Percentiles rank a stretch among this genome's conserved stretches.
Evolutionary conservation across 2,888 invertebrate genomes (phyloP).

Genomic region (Lycia hirtaria): DNA sequence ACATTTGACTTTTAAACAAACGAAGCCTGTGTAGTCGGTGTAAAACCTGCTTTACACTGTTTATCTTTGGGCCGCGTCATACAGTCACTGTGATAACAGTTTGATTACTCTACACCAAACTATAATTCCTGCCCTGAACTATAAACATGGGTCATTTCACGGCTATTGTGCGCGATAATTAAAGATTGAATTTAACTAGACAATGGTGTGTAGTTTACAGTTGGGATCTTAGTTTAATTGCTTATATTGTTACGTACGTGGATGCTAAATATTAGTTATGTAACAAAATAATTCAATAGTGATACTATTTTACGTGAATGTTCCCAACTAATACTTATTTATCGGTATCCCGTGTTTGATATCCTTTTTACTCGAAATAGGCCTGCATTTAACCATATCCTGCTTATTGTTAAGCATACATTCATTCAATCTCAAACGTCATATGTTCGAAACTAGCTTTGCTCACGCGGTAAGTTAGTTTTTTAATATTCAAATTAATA

Average conservation of each 20-base stretch:
- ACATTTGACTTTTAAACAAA: neutral
- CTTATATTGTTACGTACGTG: neutral
- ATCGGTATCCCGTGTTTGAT: too few relatives aligned
- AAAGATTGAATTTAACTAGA: conserved; percentile 15
- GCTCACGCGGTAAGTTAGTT: too few relatives aligned
- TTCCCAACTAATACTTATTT: too few relatives aligned
- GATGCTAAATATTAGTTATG: too few relatives aligned
- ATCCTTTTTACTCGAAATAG: too few relatives aligned
- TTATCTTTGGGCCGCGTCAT: conserved; percentile 44
- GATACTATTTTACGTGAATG: too few relatives aligned
- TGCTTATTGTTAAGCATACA: too few relatives aligned
- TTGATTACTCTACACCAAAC: conserved; percentile 38
- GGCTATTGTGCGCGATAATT: conserved; percentile 13
- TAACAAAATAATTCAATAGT: too few relatives aligned
- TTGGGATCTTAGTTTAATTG: conserved; percentile 1
- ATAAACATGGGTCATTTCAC: conserved; percentile 25
- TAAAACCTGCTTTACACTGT: conserved; percentile 19
- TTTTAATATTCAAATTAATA: too few relatives aligned
- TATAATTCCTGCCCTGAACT: conserved; percentile 21
- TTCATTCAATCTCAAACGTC: too few relatives aligned
- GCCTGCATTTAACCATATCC: too few relatives aligned
- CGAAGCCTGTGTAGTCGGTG: neutral
- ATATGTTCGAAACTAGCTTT: too few relatives aligned
- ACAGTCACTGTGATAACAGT: conserved; percentile 41
- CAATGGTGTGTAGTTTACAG: conserved; percentile 1